Percentiles rank a stretch among this genome's conserved stretches.
Evolutionary conservation across 2,888 invertebrate species (phyloP).

Genomic region (Stenodema calcarata): DNA sequence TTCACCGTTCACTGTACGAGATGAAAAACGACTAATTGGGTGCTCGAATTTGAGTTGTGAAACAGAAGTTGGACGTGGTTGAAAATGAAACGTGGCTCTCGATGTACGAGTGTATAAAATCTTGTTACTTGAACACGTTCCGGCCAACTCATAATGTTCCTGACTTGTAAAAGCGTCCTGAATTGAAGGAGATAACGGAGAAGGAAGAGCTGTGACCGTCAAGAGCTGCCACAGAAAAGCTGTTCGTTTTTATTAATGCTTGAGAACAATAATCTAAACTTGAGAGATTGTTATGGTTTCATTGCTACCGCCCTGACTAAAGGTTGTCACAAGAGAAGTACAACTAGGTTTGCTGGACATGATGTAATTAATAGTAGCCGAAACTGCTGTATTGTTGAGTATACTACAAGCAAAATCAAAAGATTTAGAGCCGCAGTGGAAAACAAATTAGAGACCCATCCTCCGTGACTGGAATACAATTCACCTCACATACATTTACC

Average conservation of each 20-base stretch:
- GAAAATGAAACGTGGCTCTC: neutral
- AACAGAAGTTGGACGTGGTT: neutral
- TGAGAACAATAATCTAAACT: neutral
- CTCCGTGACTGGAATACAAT: too few relatives aligned
- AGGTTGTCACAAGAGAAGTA: neutral
- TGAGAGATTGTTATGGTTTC: neutral
- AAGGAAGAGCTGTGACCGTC: neutral
- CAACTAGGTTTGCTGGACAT: too few relatives aligned
- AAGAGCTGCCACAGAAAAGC: neutral
- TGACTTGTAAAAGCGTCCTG: neutral
- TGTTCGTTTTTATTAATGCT: neutral
- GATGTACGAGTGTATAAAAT: neutral
- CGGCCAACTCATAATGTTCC: neutral
- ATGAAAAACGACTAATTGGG: neutral
- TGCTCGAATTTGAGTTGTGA: neutral
- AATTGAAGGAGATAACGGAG: neutral
- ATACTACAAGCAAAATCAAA: too few relatives aligned
- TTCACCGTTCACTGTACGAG: neutral
- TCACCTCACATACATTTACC: too few relatives aligned
- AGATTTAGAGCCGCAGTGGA: too few relatives aligned
- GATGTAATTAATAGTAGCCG: too few relatives aligned
- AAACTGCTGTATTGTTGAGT: too few relatives aligned
- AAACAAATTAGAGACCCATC: too few relatives aligned
- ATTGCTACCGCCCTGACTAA: neutral
- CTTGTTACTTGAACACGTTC: neutral